phyloP scores from a whole-genome alignment of 2,888 invertebrate genomes.

The Aspidiotus rigidus region DNA sequence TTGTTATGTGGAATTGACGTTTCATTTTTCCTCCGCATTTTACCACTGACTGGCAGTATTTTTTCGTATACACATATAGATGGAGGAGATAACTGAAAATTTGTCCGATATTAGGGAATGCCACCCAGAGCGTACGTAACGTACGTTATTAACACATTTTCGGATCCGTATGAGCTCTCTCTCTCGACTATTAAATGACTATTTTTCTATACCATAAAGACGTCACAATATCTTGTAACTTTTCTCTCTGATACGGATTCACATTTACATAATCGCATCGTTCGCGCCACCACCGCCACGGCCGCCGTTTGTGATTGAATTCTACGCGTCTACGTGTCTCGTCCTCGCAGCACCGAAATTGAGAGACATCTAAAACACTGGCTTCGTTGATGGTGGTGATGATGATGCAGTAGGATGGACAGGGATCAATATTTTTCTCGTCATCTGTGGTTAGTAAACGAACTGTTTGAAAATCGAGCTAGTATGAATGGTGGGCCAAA shows the following conservation, averaged over 20 bases:
- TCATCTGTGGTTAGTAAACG: too few species aligned
- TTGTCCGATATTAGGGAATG: slow-evolving; percentile 1
- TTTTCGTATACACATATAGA: background rate
- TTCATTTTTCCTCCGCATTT: background rate
- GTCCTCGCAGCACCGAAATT: too few species aligned
- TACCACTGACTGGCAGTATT: too few species aligned
- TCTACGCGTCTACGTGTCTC: too few species aligned
- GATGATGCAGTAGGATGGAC: too few species aligned
- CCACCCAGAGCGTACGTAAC: background rate
- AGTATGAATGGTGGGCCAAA: too few species aligned
- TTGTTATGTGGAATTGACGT: background rate
- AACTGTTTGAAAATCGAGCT: too few species aligned
- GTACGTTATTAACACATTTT: slow-evolving; percentile 4
- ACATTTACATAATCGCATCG: slow-evolving; percentile 4
- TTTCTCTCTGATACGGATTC: background rate
- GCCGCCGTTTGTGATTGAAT: too few species aligned
- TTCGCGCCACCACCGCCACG: background rate
- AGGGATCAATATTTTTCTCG: too few species aligned
- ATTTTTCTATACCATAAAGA: background rate
- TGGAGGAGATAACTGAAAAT: background rate
- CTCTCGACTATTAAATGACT: too few species aligned
- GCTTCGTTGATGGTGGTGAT: too few species aligned
- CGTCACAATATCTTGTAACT: background rate
- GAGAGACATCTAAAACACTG: too few species aligned
- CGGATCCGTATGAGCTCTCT: background rate